Base-by-base conservation (phyloP, 2,888 invertebrate species). In the Nebria brevicollis region DNA sequence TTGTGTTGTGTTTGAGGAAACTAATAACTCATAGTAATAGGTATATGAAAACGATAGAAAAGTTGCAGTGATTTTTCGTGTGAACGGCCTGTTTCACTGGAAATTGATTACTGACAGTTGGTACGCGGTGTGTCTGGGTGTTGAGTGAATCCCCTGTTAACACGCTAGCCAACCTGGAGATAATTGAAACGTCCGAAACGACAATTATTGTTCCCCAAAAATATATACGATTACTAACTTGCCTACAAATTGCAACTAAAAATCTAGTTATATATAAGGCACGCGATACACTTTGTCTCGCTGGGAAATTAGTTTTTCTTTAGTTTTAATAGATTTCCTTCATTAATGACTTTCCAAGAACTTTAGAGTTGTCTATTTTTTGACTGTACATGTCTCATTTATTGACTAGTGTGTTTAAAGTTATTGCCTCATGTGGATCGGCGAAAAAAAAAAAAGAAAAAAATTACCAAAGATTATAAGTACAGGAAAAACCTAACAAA, bases 21-120 rank as follows among this genome's bases (percentile, higher is more conserved):
- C 4, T 34, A 0, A 34, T 34, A 34, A 34, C 2, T 34, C 34
- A 4, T 34, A 54, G 54, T 54, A 54, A 54, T 7, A n/a, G n/a
- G n/a, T n/a, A 13, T 54, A 54, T 54, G 54, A 54, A 54, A 54
- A 7, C 2, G 11, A 54, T 54, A 13, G 6, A 54, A 2, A 8
- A 54, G 54, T 11, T 54, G 7, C 11, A 11, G 66, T 78, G 72
- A 66, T 72, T 78, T 78, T 66, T 66, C 78, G 74, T 74, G 77
- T 66, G 73, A 78, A 66, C n/a, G 73, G 66, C 77, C 25, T 34
- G 72, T 34, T 72, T 15, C 15, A 15, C 42, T 26, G 42, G 41
- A 80, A 80, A 80, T 80, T 80, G 80, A 80, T 80, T 80, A 26
- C 80, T 80, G 80, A 80, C 80, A 80, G 80, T 80, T 80, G 80